Base-by-base conservation (phyloP, 2,888 invertebrate genomes). In the Mesorhabditis sp. region DNA sequence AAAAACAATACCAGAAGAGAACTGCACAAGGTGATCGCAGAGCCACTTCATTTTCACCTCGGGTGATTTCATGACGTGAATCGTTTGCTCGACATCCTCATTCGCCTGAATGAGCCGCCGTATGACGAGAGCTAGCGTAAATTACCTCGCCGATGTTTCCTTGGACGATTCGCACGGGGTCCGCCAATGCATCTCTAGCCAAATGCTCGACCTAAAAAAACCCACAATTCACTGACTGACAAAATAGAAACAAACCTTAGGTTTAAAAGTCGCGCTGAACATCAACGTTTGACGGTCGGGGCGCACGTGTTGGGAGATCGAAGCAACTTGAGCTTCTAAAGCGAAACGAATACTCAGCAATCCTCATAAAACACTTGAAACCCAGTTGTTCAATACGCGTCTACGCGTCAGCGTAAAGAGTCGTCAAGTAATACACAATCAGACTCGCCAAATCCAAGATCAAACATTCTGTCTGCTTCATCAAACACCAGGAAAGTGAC, bases 401-500 rank as follows among this genome's bases (percentile, higher is more conserved):
- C 10, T n/a, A 63, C 63, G 28, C n/a, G 63, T 7, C 28, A 63
- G 7, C 7, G 10, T 41, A 13, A 10, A 65, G 43, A 65, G 7
- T 10, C 43, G 7, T 28, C 28, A 28, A 28, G 28, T 28, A 28
- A 28, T 28, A 28, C 97, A 76, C 92, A 92, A 70, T 97, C 98
- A 0, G 98, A 98, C 87, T 97, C 95, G 0, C 98, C 98, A 82
- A 98, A 95, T 79, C 95, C 95, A 74, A 98, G 93, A 13, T 98
- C 95, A 86, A 99, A 98, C 98, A 99, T 98, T 76, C 96, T 90
- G 87, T 99, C 98, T 0, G 98, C 98, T 87, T 99, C 98, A 86
- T 99, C 98, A 66, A 97, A 90, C 42, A 99, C 96, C 64, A 98
- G 87, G 87, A 93, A 97, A 0, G 97, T 94, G 28, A 96, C 96